Conservation (phyloP, 2,797 vertebrate genomes). For the Oreonectes daqikongensis region DNA sequence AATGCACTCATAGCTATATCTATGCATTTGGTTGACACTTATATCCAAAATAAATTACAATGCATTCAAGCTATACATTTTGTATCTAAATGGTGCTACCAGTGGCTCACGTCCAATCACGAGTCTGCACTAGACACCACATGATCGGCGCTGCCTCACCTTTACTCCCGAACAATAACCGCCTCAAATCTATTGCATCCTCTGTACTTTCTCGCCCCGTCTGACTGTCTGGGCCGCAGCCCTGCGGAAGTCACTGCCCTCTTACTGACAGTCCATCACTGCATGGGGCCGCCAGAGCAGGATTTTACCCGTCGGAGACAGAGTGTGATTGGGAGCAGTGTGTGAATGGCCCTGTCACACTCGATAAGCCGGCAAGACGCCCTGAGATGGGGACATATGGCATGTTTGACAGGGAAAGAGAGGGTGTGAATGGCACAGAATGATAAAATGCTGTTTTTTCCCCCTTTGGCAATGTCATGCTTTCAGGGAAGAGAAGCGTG, state of each 20-base stretch:
- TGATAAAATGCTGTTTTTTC: constrained; percentile 78
- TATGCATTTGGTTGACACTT: neutral
- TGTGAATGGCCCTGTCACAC: constrained; percentile 84
- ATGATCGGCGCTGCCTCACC: constrained; percentile 27
- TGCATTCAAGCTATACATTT: neutral
- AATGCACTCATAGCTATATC: neutral
- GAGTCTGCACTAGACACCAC: neutral
- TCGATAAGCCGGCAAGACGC: constrained; percentile 80
- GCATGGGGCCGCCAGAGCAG: constrained; percentile 66
- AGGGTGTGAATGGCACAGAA: constrained; percentile 82
- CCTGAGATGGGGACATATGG: constrained; percentile 84
- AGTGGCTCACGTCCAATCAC: constrained; percentile 12
- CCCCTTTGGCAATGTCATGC: constrained; percentile 81
- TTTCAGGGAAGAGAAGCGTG: constrained; percentile 71
- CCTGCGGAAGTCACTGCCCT: constrained; percentile 74
- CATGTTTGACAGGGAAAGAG: constrained; percentile 82
- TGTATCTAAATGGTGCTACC: neutral
- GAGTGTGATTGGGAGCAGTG: constrained; percentile 81
- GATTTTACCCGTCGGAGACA: constrained; percentile 69
- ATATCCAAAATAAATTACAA: neutral
- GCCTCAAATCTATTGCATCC: constrained; percentile 65
- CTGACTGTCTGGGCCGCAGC: constrained; percentile 66
- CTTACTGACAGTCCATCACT: constrained; percentile 79
- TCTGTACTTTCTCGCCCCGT: constrained; percentile 62
- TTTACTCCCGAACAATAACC: constrained; percentile 32